phyloP scores from a whole-genome alignment of 2,797 vertebrate species.

The Enteromius treurensis region DNA sequence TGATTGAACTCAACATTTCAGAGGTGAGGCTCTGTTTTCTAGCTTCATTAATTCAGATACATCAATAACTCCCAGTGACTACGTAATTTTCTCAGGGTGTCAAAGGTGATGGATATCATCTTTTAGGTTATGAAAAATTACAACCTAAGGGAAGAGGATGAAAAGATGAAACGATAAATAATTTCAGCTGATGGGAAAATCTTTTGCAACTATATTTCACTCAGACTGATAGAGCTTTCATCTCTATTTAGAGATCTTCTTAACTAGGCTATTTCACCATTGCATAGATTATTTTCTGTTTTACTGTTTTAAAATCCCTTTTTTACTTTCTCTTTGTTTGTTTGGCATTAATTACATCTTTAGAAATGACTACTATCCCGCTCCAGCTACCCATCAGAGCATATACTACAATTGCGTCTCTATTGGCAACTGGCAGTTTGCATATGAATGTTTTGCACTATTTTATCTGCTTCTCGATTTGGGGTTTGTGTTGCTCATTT shows the following conservation, averaged over 20 bases:
- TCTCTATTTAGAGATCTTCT: background rate
- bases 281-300: background rate
- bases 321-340: background rate
- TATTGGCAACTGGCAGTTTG: no score
- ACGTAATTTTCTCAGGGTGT: conserved; percentile 31
- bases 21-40: conserved; percentile 42
- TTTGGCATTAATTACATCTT: background rate
- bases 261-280: background rate
- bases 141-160: conserved; percentile 37
- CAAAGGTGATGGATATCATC: conserved; percentile 42
- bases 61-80: conserved; percentile 39
- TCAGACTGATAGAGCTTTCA: conserved; percentile 12
- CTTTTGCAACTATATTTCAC: conserved; percentile 16
- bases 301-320: background rate
- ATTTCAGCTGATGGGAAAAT: conserved; percentile 29
- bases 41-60: conserved; percentile 52
- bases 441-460: no score
- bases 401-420: no score
- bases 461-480: no score
- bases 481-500: no score
- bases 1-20: conserved; percentile 45
- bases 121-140: conserved; percentile 40
- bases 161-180: conserved; percentile 45
- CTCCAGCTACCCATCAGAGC: no score
- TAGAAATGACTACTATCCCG: background rate